A percentile compares a stretch with the other conserved stretches of the same genome.
These are phyloP conservation scores for Crotalus tigris DNA, from an alignment of 2,113 vertebrate species.

Conservation along the genomic window DNA sequence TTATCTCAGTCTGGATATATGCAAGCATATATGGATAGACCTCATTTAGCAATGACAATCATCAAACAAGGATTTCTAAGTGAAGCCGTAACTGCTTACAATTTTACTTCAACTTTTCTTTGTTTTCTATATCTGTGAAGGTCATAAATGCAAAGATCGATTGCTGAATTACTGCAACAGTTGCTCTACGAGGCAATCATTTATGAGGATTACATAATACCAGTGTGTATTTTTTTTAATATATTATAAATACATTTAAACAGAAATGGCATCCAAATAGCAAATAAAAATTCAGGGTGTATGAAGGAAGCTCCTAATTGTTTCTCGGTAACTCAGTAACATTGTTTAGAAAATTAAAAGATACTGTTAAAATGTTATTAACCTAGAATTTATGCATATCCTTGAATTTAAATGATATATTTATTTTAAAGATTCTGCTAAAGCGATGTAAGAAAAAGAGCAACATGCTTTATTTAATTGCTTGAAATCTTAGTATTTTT, in stretches of 20 bases:
- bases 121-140: background rate
- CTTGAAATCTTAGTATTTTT: background rate
- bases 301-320: background rate
- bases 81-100: background rate
- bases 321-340: background rate
- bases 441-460: background rate
- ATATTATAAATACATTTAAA: background rate
- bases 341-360: background rate
- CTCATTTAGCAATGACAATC: background rate
- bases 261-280: background rate
- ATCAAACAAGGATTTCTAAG: background rate
- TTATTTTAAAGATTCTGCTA: constrained; percentile 16
- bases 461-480: constrained; percentile 1
- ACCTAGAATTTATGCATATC: background rate
- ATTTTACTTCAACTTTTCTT: background rate
- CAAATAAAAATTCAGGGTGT: background rate
- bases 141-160: background rate
- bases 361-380: background rate
- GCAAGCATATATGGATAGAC: background rate
- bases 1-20: background rate
- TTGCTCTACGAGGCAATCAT: too few species aligned
- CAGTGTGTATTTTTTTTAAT: background rate
- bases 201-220: background rate
- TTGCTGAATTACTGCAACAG: background rate
- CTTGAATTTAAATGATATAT: background rate